Conservation (phyloP, 1,140 invertebrate species). For the Drosophila ironensis region DNA sequence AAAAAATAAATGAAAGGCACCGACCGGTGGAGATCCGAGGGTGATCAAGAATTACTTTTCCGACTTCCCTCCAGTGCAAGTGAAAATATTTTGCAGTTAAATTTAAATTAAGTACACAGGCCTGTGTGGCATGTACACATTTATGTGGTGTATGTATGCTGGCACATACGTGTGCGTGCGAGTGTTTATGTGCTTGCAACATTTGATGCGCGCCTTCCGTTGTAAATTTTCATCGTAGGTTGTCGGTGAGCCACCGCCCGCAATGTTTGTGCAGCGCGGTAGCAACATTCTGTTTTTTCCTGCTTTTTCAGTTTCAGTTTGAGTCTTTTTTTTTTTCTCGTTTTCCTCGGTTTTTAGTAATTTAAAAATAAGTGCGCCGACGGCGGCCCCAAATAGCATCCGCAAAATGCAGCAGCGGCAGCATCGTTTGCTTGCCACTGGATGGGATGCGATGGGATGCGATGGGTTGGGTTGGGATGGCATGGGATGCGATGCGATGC, state of each 20-base stretch:
- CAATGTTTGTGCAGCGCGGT: slow-evolving; percentile 52
- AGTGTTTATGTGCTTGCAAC: slow-evolving; percentile 68
- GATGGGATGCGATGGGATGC: not conserved
- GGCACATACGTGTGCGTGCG: slow-evolving; percentile 25
- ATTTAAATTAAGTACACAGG: slow-evolving; percentile 70
- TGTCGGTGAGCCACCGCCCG: slow-evolving; percentile 48
- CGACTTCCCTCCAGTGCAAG: slow-evolving; percentile 57
- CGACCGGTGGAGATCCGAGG: not conserved
- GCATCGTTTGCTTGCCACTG: slow-evolving; percentile 22
- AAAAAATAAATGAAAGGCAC: too few species aligned
- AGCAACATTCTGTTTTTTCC: slow-evolving; percentile 38
- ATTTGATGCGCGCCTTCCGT: slow-evolving; percentile 67
- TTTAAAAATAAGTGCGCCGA: slow-evolving; percentile 79
- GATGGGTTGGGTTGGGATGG: not conserved
- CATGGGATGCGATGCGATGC: slow-evolving; percentile 9
- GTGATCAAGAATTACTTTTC: slow-evolving; percentile 29
- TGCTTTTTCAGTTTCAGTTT: slow-evolving; percentile 3
- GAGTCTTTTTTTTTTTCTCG: slow-evolving; percentile 4
- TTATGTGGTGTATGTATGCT: too few species aligned
- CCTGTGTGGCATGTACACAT: too few species aligned
- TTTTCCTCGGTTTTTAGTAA: slow-evolving; percentile 68
- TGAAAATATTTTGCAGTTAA: slow-evolving; percentile 79
- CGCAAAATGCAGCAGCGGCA: slow-evolving; percentile 70
- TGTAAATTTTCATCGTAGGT: slow-evolving; percentile 55
- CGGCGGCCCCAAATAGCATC: slow-evolving; percentile 79